Evolutionary conservation across 2,113 vertebrate species (phyloP).

Genomic region (Meriones unguiculatus): DNA sequence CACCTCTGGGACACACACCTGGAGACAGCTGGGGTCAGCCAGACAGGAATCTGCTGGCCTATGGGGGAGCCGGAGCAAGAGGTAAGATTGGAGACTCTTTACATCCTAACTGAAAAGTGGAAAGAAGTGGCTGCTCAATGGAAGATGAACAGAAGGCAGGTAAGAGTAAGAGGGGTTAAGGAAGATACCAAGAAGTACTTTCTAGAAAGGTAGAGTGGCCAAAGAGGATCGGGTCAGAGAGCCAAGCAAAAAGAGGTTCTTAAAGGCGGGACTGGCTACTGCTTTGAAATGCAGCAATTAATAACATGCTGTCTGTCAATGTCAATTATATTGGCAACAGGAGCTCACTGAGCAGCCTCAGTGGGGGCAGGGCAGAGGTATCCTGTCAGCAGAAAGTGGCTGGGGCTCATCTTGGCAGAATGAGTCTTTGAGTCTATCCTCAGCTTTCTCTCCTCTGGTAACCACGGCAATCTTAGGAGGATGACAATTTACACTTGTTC

Average conservation of each 20-base stretch:
- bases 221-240: not conserved
- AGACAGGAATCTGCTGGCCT: not conserved
- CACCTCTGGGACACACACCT: not conserved
- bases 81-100: not conserved
- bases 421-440: not conserved
- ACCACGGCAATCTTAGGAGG: not conserved
- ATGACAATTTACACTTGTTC: not conserved
- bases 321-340: not conserved
- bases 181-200: not conserved
- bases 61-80: not conserved
- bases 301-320: not conserved
- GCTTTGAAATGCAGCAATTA: not conserved
- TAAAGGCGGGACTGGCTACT: not conserved
- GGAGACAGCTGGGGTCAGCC: not conserved
- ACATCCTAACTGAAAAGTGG: not conserved
- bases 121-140: not conserved
- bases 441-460: not conserved
- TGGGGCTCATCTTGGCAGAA: not conserved
- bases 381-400: not conserved
- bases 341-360: not conserved
- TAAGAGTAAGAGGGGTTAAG: not conserved
- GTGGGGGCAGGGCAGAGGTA: not conserved
- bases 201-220: constrained; percentile 25
- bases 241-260: not conserved
- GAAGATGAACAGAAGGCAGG: not conserved